A percentile compares a stretch with the other conserved stretches of the same genome.
Conservation (phyloP, 92 coral and sea anemone species). For the Anthopleura xanthogrammica region DNA sequence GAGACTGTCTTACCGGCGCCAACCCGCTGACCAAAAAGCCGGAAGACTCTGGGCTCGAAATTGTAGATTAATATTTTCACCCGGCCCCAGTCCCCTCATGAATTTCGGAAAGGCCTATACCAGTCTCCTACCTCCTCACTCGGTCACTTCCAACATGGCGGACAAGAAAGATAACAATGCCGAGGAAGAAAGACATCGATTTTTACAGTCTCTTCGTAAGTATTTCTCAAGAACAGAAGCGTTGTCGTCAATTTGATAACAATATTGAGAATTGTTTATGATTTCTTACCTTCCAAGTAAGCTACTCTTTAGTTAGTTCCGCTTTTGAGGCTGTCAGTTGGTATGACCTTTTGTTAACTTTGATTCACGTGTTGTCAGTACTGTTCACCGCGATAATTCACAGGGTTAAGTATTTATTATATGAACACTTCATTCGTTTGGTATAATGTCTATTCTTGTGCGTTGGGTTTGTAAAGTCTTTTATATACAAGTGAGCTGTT, state of each 20-base stretch:
- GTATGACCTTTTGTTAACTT: conserved; percentile 4
- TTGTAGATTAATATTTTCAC: no score
- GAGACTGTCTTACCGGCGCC: no score
- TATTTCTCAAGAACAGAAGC: background rate
- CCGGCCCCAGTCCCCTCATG: no score
- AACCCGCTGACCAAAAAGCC: no score
- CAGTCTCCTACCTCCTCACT: conserved; percentile 22
- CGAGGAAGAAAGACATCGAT: conserved; percentile 68
- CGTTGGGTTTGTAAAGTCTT: background rate
- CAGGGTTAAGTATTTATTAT: background rate
- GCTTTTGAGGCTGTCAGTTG: background rate
- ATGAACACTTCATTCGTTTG: background rate
- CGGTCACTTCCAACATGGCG: conserved; percentile 73
- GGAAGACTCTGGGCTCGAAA: no score
- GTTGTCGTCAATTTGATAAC: background rate
- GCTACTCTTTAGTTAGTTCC: background rate
- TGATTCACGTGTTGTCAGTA: background rate
- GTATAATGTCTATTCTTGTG: background rate
- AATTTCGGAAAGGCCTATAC: background rate
- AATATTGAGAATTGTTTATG: background rate
- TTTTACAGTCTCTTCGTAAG: conserved; percentile 92
- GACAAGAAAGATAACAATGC: conserved; percentile 58
- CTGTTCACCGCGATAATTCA: background rate
- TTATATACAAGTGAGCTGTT: background rate
- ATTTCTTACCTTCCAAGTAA: background rate